Base-by-base conservation (phyloP, 2,113 vertebrate genomes). In the Sander lucioperca region DNA sequence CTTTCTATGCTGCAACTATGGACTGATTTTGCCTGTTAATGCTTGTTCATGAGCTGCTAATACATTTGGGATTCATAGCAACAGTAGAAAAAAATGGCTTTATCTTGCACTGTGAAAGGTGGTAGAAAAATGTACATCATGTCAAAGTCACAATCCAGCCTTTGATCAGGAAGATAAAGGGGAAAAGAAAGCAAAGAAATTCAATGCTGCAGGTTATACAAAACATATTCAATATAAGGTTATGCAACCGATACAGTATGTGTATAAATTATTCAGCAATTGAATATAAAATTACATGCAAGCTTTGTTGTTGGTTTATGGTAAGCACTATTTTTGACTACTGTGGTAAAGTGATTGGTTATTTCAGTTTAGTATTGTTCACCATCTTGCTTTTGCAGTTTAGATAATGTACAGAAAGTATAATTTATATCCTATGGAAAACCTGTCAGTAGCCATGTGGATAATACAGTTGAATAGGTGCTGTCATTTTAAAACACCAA, bases 111-210 rank as follows among this genome's bases (percentile, higher is more conserved):
- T 50, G 10, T 67, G 43, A 33, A 78, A 67, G 50, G 27, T 64
- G 61, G 39, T 39, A 53, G 39, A 61, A 75, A 54, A 85, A 51
- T 71, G 39, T 69, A 54, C 51, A 62, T 85, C 57, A 77, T 83
- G 83, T 86, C 57, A 69, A 73, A 84, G 72, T 27, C 36, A 54
- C 69, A 75, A 74, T 67, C 18, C 70, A 50, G 62, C 39, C 21
- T 80, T 77, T 87, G 64, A 80, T 78, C 66, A 61, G 65, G n/a
- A 76, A 59, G 76, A 83, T 73, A 53, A 78, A 70, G 74, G 45
- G 39, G n/a, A n/a, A 36, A 45, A 54, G 9, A 63, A 18, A 12
- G 30, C 54, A 27, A 15, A 51, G 16, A 45, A 64, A 67, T 75
- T 77, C 56, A 79, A 69, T 79, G 50, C 70, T 74, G 6, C 36